A percentile compares a stretch with the other conserved stretches of the same genome.
phyloP scores from a whole-genome alignment of 2,888 invertebrate genomes.

The Hydrotaea cyrtoneurina region DNA sequence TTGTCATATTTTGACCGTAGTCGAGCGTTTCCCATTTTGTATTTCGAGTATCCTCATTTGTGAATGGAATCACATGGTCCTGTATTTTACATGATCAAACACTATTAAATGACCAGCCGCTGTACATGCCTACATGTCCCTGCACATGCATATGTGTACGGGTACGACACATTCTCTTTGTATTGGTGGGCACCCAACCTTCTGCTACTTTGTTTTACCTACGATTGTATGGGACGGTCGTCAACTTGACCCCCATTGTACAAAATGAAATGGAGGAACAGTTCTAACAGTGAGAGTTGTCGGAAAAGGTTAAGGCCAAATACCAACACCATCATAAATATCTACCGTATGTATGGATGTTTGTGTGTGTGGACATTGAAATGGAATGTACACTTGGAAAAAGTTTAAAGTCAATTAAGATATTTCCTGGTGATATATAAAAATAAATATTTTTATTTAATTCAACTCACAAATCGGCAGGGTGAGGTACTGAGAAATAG shows the following conservation, averaged over 20 bases:
- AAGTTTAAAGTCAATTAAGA: neutral
- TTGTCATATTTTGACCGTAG: too few species aligned
- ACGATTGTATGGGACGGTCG: neutral
- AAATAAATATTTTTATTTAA: constrained; percentile 7
- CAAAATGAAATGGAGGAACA: neutral
- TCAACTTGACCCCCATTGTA: constrained; percentile 13
- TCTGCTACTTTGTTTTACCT: neutral
- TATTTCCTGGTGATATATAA: neutral
- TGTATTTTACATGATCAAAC: too few species aligned
- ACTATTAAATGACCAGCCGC: too few species aligned
- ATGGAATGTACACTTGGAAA: neutral
- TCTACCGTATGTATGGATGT: too few species aligned
- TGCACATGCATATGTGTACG: too few species aligned
- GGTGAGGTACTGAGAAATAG: neutral
- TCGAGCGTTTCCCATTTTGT: too few species aligned
- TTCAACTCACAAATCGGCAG: neutral
- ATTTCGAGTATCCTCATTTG: too few species aligned
- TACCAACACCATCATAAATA: neutral
- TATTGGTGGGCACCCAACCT: neutral
- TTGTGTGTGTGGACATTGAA: neutral
- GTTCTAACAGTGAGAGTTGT: neutral
- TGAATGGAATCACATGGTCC: too few species aligned
- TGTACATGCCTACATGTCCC: too few species aligned
- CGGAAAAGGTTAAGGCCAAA: constrained; percentile 26
- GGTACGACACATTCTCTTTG: too few species aligned